These are phyloP conservation scores for Solen grandis DNA, from an alignment of 1,140 invertebrate genomes.

Conservation along the genomic window DNA sequence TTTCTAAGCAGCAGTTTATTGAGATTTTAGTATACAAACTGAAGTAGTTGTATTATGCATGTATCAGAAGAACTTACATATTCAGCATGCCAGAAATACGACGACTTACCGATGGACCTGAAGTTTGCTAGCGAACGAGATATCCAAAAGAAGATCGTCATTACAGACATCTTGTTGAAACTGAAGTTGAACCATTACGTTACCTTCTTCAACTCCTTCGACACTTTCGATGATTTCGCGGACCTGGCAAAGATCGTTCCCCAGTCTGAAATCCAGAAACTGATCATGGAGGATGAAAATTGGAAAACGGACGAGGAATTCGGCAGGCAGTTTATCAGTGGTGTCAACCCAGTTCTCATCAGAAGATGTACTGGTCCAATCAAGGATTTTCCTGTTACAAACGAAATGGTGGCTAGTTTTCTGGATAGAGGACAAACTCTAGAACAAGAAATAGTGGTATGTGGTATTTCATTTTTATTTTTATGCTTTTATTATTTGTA, in stretches of 20 bases:
- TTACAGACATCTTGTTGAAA: conserved; percentile 28
- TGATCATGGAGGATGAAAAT: conserved; percentile 26
- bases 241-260: conserved; percentile 26
- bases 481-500: neutral
- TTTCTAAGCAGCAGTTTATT: no score
- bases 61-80: no score
- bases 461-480: neutral
- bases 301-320: conserved; percentile 49
- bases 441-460: conserved; percentile 48
- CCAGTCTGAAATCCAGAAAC: conserved; percentile 12
- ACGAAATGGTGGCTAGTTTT: conserved; percentile 38
- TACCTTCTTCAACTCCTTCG: conserved; percentile 39
- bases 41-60: no score
- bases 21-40: no score
- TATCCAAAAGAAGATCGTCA: conserved; percentile 41
- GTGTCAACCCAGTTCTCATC: conserved; percentile 42
- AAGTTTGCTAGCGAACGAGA: conserved; percentile 32
- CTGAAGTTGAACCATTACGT: conserved; percentile 39
- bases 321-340: conserved; percentile 35
- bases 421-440: conserved; percentile 27
- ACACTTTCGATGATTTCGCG: conserved; percentile 31
- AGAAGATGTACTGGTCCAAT: conserved; percentile 11
- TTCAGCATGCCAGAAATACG: conserved; percentile 29
- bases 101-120: conserved; percentile 26
- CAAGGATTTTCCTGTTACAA: conserved; percentile 42